Percentiles rank a stretch among this genome's conserved stretches.
These are phyloP conservation scores for Oligia fasciuncula DNA, from an alignment of 2,888 invertebrate genomes.

Conservation along the genomic window DNA sequence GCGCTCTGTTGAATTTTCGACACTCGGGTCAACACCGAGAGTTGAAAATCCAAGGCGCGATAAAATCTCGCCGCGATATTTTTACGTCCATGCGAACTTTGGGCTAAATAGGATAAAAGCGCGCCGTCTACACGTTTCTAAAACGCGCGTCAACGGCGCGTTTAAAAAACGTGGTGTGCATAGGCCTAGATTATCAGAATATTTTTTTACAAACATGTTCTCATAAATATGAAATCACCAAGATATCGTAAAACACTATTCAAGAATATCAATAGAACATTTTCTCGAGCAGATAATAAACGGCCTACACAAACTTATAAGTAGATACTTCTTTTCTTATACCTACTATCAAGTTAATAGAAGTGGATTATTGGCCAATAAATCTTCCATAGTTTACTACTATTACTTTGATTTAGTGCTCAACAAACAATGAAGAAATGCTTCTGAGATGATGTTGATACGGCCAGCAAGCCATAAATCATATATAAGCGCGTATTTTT, in stretches of 20 bases:
- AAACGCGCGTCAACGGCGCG: too few species aligned
- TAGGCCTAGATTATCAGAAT: too few species aligned
- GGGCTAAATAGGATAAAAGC: too few species aligned
- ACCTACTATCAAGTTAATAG: conserved; percentile 5
- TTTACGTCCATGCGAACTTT: too few species aligned
- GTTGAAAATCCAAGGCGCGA: too few species aligned
- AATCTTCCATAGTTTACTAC: conserved; percentile 11
- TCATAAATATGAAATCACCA: not conserved
- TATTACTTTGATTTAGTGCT: conserved; percentile 34
- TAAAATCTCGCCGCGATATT: too few species aligned
- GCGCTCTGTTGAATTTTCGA: too few species aligned
- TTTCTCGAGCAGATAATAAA: not conserved
- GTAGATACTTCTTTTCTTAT: not conserved
- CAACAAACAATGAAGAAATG: conserved; percentile 18
- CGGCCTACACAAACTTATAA: not conserved
- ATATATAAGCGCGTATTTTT: not conserved
- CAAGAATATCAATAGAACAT: not conserved
- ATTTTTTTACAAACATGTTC: too few species aligned
- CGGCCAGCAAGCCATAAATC: conserved; percentile 15
- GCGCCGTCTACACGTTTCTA: too few species aligned
- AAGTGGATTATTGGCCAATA: conserved; percentile 27
- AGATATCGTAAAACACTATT: not conserved
- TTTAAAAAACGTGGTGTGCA: too few species aligned
- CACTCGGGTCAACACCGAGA: too few species aligned
- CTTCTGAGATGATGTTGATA: conserved; percentile 26